phyloP scores from a whole-genome alignment of 2,797 vertebrate species.

The Danio aesculapii region DNA sequence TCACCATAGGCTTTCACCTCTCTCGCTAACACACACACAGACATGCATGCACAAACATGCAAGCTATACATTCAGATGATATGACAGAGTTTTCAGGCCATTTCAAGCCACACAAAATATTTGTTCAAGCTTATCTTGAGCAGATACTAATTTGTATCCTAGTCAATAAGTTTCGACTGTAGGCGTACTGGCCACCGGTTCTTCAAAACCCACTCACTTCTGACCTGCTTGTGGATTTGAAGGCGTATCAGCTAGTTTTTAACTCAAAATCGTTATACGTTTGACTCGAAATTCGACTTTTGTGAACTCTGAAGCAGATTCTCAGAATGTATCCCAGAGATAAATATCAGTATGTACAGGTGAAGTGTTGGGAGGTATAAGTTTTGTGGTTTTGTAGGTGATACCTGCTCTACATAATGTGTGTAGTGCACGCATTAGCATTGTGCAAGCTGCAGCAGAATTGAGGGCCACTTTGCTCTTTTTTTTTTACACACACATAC shows the following conservation, averaged over 20 bases:
- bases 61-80: constrained; percentile 28
- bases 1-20: constrained; percentile 63
- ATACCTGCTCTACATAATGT: constrained; percentile 25
- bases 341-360: constrained; percentile 16
- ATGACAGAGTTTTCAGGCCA: not conserved
- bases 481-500: not conserved
- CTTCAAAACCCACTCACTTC: constrained; percentile 27
- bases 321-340: constrained; percentile 1
- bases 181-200: constrained; percentile 21
- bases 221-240: not conserved
- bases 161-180: constrained; percentile 22
- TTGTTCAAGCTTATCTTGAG: constrained; percentile 46
- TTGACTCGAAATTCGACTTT: not conserved
- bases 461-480: constrained; percentile 19
- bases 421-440: constrained; percentile 43
- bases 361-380: constrained; percentile 1
- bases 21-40: constrained; percentile 30
- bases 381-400: constrained; percentile 32
- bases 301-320: not conserved
- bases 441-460: constrained; percentile 52
- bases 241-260: not conserved
- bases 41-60: constrained; percentile 43
- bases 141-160: constrained; percentile 35
- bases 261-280: not conserved
- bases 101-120: constrained; percentile 46